Evolutionary conservation across 1,140 invertebrate genomes (phyloP).

Genomic region (Drosophila orosa): DNA sequence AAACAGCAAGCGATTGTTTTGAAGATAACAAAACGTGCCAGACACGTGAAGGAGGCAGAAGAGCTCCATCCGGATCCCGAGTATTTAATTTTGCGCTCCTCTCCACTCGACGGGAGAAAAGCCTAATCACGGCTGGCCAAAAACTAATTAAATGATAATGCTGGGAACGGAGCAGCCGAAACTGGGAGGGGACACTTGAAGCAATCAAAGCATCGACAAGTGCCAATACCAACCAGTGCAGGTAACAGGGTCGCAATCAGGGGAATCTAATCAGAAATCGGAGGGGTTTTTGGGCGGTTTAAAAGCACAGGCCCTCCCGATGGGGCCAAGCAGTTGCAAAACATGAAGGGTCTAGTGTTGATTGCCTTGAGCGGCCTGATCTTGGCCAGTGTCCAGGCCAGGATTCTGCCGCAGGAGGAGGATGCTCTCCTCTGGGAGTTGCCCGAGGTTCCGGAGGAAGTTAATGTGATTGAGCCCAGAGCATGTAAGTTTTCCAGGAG

Average conservation of each 20-base stretch:
- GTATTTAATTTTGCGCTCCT: conserved; percentile 25
- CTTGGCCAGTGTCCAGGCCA: conserved; percentile 43
- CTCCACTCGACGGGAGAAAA: neutral
- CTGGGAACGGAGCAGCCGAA: conserved; percentile 25
- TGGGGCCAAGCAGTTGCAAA: conserved; percentile 40
- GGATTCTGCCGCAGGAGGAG: conserved; percentile 42
- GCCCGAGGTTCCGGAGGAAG: conserved; percentile 46
- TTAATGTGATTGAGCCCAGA: conserved; percentile 30
- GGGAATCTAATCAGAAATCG: conserved; percentile 59
- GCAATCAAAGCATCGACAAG: conserved; percentile 43
- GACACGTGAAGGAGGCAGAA: conserved; percentile 53
- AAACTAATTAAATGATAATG: conserved; percentile 76
- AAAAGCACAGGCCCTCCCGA: conserved; percentile 51
- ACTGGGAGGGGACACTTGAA: conserved; percentile 46
- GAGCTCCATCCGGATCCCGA: conserved; percentile 7
- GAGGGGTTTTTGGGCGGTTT: conserved; percentile 21
- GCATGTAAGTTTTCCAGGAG: conserved; percentile 27
- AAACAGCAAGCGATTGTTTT: neutral
- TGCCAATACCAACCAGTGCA: conserved; percentile 7
- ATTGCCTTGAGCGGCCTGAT: conserved; percentile 42
- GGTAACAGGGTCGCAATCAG: conserved; percentile 45
- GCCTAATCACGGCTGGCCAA: conserved; percentile 26
- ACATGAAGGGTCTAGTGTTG: conserved; percentile 56
- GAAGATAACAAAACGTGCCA: conserved; percentile 57
- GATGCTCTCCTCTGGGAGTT: conserved; percentile 51